These are phyloP conservation scores for Ypsolopha scabrella DNA, from an alignment of 2,888 invertebrate species.

Conservation along the genomic window DNA sequence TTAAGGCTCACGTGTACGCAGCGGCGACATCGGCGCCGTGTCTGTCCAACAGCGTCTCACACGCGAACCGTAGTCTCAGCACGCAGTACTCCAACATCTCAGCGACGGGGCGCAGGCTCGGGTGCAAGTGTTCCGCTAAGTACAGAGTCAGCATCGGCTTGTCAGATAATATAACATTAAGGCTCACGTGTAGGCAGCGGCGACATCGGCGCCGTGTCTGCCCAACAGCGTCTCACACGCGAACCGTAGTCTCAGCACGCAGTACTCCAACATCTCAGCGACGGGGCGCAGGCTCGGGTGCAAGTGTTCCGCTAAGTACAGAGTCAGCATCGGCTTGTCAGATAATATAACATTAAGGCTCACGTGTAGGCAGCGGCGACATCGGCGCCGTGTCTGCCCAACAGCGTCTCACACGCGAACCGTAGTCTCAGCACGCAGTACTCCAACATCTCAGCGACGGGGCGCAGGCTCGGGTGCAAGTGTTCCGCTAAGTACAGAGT, in stretches of 20 bases:
- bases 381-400: slow-evolving; percentile 74
- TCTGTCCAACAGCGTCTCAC: slow-evolving; percentile 71
- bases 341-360: too few relatives aligned
- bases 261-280: slow-evolving; percentile 75
- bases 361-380: slow-evolving; percentile 72
- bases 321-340: slow-evolving; percentile 72
- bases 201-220: slow-evolving; percentile 72
- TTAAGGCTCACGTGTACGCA: slow-evolving; percentile 67
- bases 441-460: slow-evolving; percentile 74
- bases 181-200: slow-evolving; percentile 71
- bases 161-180: too few relatives aligned
- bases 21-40: slow-evolving; percentile 73
- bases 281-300: slow-evolving; percentile 78
- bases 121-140: slow-evolving; percentile 80
- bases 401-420: slow-evolving; percentile 71
- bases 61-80: slow-evolving; percentile 69
- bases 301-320: slow-evolving; percentile 74
- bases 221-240: slow-evolving; percentile 73
- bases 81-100: slow-evolving; percentile 76
- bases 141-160: slow-evolving; percentile 72
- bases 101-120: slow-evolving; percentile 70
- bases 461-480: slow-evolving; percentile 79
- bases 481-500: slow-evolving; percentile 71
- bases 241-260: slow-evolving; percentile 71
- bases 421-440: slow-evolving; percentile 71